These are phyloP conservation scores for Todiramphus chloris DNA, from an alignment of 2,113 vertebrate genomes.

Conservation along the genomic window DNA sequence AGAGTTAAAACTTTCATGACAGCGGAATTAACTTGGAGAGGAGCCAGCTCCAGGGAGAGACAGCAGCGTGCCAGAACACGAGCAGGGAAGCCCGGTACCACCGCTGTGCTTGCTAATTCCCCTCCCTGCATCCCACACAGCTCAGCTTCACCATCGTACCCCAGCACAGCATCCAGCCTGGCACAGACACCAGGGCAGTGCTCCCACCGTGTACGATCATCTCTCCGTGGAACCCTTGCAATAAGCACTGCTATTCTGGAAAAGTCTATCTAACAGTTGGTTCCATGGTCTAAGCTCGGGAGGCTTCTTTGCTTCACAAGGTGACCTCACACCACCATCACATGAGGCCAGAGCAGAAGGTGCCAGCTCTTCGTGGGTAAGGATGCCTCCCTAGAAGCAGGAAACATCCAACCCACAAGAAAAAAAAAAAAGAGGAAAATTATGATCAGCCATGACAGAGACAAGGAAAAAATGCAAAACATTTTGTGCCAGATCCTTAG, in stretches of 20 bases:
- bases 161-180: background rate
- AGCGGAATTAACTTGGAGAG: background rate
- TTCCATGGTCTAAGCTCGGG: background rate
- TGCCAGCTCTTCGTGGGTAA: background rate
- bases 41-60: background rate
- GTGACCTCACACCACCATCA: background rate
- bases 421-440: background rate
- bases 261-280: background rate
- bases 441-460: background rate
- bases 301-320: background rate
- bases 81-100: background rate
- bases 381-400: background rate
- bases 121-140: background rate
- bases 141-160: background rate
- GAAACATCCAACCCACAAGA: background rate
- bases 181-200: background rate
- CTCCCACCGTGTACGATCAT: background rate
- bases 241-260: background rate
- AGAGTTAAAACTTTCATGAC: constrained; percentile 32
- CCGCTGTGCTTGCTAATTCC: background rate
- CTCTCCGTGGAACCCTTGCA: background rate
- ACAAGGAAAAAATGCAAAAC: background rate
- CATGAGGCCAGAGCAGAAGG: background rate
- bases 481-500: background rate
- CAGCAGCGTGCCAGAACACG: background rate